Evolutionary conservation across 2,797 vertebrate genomes (phyloP).

Genomic region (Oophaga sylvatica): DNA sequence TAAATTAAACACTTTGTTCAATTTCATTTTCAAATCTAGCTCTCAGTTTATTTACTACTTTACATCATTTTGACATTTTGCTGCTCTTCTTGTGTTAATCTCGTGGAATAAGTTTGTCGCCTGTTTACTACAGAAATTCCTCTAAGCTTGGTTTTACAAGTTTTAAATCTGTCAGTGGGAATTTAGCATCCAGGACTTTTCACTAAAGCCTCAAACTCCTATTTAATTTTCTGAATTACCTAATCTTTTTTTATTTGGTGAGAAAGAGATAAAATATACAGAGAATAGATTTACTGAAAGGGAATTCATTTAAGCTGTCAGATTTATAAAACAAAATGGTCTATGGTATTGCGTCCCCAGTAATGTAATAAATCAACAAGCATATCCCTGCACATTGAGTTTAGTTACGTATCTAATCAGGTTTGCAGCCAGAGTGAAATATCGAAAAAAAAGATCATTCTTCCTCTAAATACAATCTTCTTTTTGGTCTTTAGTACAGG

Average conservation of each 20-base stretch:
- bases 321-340: constrained; percentile 51
- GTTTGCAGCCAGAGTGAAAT: constrained; percentile 57
- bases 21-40: background rate
- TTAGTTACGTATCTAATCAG: constrained; percentile 30
- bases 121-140: constrained; percentile 24
- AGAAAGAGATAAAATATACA: constrained; percentile 46
- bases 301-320: constrained; percentile 47
- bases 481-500: constrained; percentile 22
- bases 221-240: constrained; percentile 57
- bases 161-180: constrained; percentile 36
- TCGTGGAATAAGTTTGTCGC: background rate
- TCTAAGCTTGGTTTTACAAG: constrained; percentile 29
- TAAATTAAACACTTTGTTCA: background rate
- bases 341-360: constrained; percentile 23
- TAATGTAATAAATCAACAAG: constrained; percentile 57
- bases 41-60: background rate
- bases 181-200: constrained; percentile 34
- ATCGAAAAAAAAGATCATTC: background rate
- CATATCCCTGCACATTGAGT: constrained; percentile 4
- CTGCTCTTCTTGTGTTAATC: background rate
- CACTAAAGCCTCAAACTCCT: constrained; percentile 29
- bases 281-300: constrained; percentile 50
- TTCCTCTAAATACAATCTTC: constrained; percentile 58
- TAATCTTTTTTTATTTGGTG: constrained; percentile 57
- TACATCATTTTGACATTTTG: background rate